Evolutionary conservation across 2,113 vertebrate genomes (phyloP), one percentile per base, ranked within the genome.

Genomic region (Siniperca knerii): DNA sequence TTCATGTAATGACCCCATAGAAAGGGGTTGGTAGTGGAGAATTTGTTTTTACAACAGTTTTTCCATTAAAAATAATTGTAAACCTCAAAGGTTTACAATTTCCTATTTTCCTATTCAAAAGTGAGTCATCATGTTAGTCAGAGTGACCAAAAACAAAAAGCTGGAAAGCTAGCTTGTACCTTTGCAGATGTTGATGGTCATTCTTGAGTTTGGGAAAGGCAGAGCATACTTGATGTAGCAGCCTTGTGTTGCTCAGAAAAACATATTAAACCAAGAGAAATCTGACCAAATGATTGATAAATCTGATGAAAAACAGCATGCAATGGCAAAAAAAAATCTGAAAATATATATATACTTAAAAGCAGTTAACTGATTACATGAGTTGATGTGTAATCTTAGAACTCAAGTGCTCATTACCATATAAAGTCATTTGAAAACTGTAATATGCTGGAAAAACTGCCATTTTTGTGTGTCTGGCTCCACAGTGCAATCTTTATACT

Each of bases 41-140:
- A 62, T 76, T 65, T 66, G 55, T 55, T 84, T 81, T 80, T 52
- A 71, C 69, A 81, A 7, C 23, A 42, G 33, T 35, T 55, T 74
- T 50, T 33, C 68, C 50, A 71, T 83, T 84, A 78, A 81, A 89
- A 83, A 70, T 64, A 68, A 73, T 15, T 33, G 74, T 77, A 58
- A 82, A 88, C 71, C 62, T 90, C 62, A 72, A 75, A 89, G 29
- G 29, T 29, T 29, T 29, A 29, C 29, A 2, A 29, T 29, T 29
- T 29, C 29, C 29, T 29, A 29, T 29, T 86, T 54, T 35, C 73
- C 61, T 35, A 33, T 84, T 83, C 71, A 92, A 64, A 40, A 48
- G 10, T 88, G 86, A 90, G 52, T 90, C 86, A 85, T 62, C 21
- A 16, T 80, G 73, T 90, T 83, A 74, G 78, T 90, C 77, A 82